These are phyloP conservation scores for Psittacula echo DNA, from an alignment of 2,797 vertebrate species.

Conservation along the genomic window DNA sequence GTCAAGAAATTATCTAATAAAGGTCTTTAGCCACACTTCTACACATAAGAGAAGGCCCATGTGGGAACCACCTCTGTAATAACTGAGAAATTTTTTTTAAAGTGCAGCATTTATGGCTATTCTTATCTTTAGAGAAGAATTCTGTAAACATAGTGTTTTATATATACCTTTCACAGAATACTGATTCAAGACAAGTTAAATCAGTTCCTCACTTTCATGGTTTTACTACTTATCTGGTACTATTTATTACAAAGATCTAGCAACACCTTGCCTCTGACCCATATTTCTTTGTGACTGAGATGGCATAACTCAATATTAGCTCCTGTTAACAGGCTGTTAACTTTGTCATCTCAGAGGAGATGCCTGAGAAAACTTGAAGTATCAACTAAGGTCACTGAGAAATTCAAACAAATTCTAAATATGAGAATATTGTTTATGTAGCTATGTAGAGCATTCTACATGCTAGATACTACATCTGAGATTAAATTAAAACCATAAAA, in stretches of 20 bases:
- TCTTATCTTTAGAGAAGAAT: background rate
- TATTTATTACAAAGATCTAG: background rate
- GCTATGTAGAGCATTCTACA: slow-evolving; percentile 4
- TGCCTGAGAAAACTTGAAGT: background rate
- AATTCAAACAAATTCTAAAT: slow-evolving; percentile 19
- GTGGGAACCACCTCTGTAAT: background rate
- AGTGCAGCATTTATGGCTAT: background rate
- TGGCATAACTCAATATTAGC: background rate
- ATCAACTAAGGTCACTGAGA: background rate
- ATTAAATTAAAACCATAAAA: slow-evolving; percentile 58
- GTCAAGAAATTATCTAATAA: background rate
- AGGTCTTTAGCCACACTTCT: background rate
- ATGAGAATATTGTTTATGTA: slow-evolving; percentile 32
- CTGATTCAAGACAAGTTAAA: background rate
- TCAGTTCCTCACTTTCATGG: background rate
- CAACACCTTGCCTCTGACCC: background rate
- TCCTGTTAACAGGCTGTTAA: background rate
- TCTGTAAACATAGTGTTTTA: background rate
- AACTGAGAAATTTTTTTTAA: background rate
- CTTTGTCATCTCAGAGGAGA: background rate
- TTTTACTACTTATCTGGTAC: background rate
- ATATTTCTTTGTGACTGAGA: background rate
- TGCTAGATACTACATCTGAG: slow-evolving; percentile 35
- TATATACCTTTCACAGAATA: background rate
- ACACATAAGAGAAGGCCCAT: background rate